Evolutionary conservation across 2,888 invertebrate genomes (phyloP).

Genomic region (Diarsia dahlii): DNA sequence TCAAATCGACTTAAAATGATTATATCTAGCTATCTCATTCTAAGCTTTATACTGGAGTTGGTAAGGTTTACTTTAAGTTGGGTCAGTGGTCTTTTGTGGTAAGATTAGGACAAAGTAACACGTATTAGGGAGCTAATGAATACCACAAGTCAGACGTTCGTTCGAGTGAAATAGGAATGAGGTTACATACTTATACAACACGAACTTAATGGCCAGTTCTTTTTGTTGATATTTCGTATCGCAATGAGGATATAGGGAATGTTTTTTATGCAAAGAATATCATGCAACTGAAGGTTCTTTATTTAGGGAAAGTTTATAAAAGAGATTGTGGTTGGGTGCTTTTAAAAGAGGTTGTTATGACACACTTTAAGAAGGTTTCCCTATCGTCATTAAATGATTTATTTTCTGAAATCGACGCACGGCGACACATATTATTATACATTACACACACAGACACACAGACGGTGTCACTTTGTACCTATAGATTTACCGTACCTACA

Average conservation of each 20-base stretch:
- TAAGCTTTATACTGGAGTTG: slow-evolving; percentile 53
- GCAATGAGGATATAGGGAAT: slow-evolving; percentile 31
- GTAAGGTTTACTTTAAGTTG: slow-evolving; percentile 69
- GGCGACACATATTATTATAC: no score
- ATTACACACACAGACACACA: no score
- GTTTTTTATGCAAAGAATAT: background rate
- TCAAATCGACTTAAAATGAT: slow-evolving; percentile 83
- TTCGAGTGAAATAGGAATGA: slow-evolving; percentile 75
- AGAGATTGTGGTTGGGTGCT: background rate
- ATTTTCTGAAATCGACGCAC: background rate
- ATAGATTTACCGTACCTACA: no score
- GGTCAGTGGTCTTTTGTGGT: slow-evolving; percentile 72
- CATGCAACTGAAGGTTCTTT: background rate
- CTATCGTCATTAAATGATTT: background rate
- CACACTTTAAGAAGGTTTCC: background rate
- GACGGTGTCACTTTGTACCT: no score
- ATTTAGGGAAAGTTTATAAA: background rate
- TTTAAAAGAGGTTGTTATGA: background rate
- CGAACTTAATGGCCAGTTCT: slow-evolving; percentile 61
- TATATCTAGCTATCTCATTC: slow-evolving; percentile 50
- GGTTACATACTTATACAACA: slow-evolving; percentile 44
- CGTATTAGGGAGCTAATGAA: slow-evolving; percentile 88
- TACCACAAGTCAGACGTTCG: slow-evolving; percentile 83
- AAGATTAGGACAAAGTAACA: slow-evolving; percentile 88
- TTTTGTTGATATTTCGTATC: slow-evolving; percentile 43